These are phyloP conservation scores for Drosophila pseudoobscura DNA, from an alignment of 1,140 invertebrate species.

Conservation along the genomic window DNA sequence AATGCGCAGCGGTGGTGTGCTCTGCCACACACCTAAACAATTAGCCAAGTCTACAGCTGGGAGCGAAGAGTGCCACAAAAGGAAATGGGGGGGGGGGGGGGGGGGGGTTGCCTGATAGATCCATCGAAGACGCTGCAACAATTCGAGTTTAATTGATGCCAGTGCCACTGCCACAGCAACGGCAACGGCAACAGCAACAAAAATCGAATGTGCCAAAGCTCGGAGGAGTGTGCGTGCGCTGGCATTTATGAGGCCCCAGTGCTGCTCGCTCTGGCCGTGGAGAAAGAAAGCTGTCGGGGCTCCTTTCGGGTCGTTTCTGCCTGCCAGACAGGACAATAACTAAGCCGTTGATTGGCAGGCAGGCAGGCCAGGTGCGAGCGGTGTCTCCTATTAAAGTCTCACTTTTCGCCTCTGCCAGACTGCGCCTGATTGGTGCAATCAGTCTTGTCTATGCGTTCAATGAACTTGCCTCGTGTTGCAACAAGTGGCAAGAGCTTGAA, in stretches of 20 bases:
- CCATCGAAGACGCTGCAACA: slow-evolving; percentile 73
- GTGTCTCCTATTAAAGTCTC: neutral
- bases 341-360: slow-evolving; percentile 72
- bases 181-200: slow-evolving; percentile 24
- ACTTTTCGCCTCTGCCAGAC: neutral
- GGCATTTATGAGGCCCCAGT: slow-evolving; percentile 49
- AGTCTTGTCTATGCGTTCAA: slow-evolving; percentile 1
- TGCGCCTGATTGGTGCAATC: slow-evolving; percentile 13
- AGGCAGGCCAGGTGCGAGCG: slow-evolving; percentile 23
- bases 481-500: neutral
- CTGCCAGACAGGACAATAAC: slow-evolving; percentile 55
- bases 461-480: slow-evolving; percentile 27
- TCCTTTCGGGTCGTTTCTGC: slow-evolving; percentile 16
- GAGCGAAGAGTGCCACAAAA: no score
- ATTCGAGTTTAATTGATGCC: slow-evolving; percentile 78
- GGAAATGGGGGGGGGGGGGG: neutral
- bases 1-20: slow-evolving; percentile 1
- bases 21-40: slow-evolving; percentile 37
- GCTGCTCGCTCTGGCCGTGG: neutral
- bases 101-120: slow-evolving; percentile 7
- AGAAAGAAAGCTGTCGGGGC: slow-evolving; percentile 50
- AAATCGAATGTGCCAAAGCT: slow-evolving; percentile 29
- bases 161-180: slow-evolving; percentile 25
- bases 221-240: slow-evolving; percentile 41
- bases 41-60: slow-evolving; percentile 11